These are phyloP conservation scores for Pheosia tremula DNA, from an alignment of 2,888 invertebrate species.

Conservation along the genomic window DNA sequence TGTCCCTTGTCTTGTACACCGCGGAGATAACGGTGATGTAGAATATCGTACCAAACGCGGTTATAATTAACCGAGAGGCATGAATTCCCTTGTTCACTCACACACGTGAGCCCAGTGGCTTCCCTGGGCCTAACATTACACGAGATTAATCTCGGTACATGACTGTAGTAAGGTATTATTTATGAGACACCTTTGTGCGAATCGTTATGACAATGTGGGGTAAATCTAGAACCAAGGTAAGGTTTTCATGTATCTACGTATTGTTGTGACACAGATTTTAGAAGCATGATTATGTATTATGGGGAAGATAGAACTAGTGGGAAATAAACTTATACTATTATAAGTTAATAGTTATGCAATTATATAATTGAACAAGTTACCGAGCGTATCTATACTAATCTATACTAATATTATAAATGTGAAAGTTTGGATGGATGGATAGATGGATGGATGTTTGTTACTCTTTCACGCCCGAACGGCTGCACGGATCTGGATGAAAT, in stretches of 20 bases:
- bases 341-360: too few relatives aligned
- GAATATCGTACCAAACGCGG: constrained; percentile 39
- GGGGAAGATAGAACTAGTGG: too few relatives aligned
- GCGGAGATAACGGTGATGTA: constrained; percentile 39
- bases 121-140: constrained; percentile 34
- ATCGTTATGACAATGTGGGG: constrained; percentile 16
- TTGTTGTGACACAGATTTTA: not conserved
- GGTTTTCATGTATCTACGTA: not conserved
- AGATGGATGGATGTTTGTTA: too few relatives aligned
- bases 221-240: not conserved
- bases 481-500: too few relatives aligned
- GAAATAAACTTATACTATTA: too few relatives aligned
- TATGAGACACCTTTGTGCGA: constrained; percentile 36
- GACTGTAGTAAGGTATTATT: constrained; percentile 43
- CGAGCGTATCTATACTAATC: too few relatives aligned
- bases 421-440: too few relatives aligned
- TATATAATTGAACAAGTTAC: too few relatives aligned
- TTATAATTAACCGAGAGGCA: constrained; percentile 50
- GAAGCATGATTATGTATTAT: not conserved
- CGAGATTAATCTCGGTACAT: constrained; percentile 51
- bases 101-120: constrained; percentile 26
- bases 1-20: constrained; percentile 27
- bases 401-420: too few relatives aligned
- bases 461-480: too few relatives aligned
- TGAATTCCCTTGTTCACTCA: constrained; percentile 44